phyloP scores from a whole-genome alignment of 2,888 invertebrate species.

The Epicampocera succincta region DNA sequence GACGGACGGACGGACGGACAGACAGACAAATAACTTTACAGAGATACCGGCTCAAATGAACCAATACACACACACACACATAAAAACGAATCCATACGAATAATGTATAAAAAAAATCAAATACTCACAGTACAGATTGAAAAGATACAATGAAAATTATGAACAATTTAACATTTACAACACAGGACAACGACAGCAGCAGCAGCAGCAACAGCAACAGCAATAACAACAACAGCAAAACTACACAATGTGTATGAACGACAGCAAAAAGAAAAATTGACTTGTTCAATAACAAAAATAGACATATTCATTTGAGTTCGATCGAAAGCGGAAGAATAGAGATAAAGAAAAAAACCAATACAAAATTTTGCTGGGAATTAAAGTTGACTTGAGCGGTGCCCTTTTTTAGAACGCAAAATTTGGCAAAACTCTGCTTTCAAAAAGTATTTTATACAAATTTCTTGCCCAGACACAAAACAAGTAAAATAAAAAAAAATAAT shows the following conservation, averaged over 20 bases:
- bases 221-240: background rate
- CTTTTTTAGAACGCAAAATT: background rate
- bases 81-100: background rate
- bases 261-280: slow-evolving; percentile 49
- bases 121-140: slow-evolving; percentile 54
- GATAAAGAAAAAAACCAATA: background rate
- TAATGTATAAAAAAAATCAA: background rate
- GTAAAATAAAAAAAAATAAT: too few relatives aligned
- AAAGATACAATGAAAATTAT: slow-evolving; percentile 68
- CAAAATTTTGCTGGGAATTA: background rate
- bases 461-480: too few relatives aligned
- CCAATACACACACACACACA: background rate
- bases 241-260: background rate
- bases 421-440: too few relatives aligned
- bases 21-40: slow-evolving; percentile 24
- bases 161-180: slow-evolving; percentile 67
- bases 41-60: slow-evolving; percentile 4
- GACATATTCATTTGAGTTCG: slow-evolving; percentile 65
- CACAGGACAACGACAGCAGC: slow-evolving; percentile 34
- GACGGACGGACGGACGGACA: background rate
- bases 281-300: slow-evolving; percentile 63
- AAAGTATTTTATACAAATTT: too few relatives aligned
- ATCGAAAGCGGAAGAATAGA: slow-evolving; percentile 8
- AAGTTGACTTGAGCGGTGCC: background rate
- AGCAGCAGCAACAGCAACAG: slow-evolving; percentile 5